Conservation (phyloP, 1,140 invertebrate genomes). For the Mesaphorura yosii region DNA sequence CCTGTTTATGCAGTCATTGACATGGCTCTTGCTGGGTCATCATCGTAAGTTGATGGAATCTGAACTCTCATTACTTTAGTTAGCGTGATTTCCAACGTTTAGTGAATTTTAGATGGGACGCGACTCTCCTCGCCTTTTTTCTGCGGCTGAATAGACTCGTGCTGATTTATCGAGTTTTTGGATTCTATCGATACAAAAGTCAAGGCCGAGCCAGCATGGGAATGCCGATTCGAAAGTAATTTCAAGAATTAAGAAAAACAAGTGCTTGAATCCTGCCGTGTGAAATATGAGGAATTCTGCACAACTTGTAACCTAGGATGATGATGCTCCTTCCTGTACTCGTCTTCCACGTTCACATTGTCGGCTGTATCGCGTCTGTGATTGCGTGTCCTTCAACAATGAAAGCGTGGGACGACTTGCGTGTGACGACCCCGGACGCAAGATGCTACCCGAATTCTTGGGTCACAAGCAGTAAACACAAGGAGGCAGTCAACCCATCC, state of each 20-base stretch:
- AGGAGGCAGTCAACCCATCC: not conserved
- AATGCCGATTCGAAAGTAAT: not conserved
- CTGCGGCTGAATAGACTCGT: not conserved
- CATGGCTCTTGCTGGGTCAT: not conserved
- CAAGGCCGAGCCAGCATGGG: too few species aligned
- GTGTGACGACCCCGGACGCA: not conserved
- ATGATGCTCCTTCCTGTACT: not conserved
- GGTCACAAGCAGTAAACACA: not conserved
- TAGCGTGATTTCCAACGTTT: too few species aligned
- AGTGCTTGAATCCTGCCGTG: not conserved
- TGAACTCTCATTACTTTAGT: too few species aligned
- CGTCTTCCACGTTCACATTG: slow-evolving; percentile 2
- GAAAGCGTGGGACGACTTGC: too few species aligned
- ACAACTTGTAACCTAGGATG: not conserved
- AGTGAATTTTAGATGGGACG: not conserved
- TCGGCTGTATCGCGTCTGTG: not conserved
- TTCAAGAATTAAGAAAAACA: not conserved
- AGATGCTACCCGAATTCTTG: not conserved
- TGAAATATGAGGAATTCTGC: not conserved
- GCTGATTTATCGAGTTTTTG: not conserved
- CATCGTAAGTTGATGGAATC: not conserved
- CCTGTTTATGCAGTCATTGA: slow-evolving; percentile 12
- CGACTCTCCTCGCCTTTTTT: not conserved
- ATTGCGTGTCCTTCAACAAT: not conserved
- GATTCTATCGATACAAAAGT: not conserved